Conservation (phyloP, 2,797 vertebrate species). For the Poecilia velifera region DNA sequence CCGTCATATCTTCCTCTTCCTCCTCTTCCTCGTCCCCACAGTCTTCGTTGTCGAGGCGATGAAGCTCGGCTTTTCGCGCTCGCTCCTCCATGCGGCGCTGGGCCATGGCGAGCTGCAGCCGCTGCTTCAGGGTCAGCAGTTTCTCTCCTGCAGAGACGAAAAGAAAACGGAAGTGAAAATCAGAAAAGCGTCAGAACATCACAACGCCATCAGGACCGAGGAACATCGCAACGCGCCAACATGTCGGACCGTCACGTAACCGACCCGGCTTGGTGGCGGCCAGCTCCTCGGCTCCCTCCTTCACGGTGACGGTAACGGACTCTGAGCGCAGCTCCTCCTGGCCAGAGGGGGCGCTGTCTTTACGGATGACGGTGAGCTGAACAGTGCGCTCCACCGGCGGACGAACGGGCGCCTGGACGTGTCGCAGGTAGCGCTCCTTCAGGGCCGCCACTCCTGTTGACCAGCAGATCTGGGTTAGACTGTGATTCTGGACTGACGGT, state of each 20-base stretch:
- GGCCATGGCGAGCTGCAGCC: slow-evolving; percentile 95
- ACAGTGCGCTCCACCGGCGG: slow-evolving; percentile 78
- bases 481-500: neutral
- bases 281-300: slow-evolving; percentile 81
- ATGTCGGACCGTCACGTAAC: accelerated
- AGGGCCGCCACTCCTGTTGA: slow-evolving; percentile 88
- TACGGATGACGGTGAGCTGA: slow-evolving; percentile 87
- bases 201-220: too few species aligned
- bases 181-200: neutral
- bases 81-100: slow-evolving; percentile 88
- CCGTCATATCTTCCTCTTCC: slow-evolving; percentile 87
- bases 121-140: slow-evolving; percentile 89
- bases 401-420: slow-evolving; percentile 73
- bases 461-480: neutral
- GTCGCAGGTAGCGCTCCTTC: slow-evolving; percentile 92
- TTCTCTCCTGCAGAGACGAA: slow-evolving; percentile 86
- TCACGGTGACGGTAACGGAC: slow-evolving; percentile 83
- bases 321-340: slow-evolving; percentile 86
- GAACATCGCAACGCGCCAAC: neutral
- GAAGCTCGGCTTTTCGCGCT: slow-evolving; percentile 85
- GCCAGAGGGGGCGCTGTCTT: slow-evolving; percentile 85
- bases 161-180: too few species aligned
- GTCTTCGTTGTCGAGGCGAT: slow-evolving; percentile 93
- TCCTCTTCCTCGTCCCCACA: slow-evolving; percentile 90
- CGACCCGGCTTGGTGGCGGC: slow-evolving; percentile 86